Percentiles rank a stretch among this genome's conserved stretches.
Evolutionary conservation across 2,113 vertebrate species (phyloP).

Genomic region (Alouatta palliata): DNA sequence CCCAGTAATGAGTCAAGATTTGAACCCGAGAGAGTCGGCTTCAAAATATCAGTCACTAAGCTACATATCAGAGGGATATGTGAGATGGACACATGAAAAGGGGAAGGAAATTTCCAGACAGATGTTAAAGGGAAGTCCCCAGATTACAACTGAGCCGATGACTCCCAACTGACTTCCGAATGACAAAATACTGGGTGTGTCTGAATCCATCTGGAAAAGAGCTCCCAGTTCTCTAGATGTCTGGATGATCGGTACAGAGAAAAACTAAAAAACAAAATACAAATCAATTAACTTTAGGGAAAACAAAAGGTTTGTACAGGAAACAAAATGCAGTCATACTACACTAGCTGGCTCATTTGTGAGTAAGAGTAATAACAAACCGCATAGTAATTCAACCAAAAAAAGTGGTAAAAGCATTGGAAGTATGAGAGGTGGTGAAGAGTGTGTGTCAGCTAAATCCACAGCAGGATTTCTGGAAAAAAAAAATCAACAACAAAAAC

Average conservation of each 20-base stretch:
- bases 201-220: constrained; percentile 40
- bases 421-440: not conserved
- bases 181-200: constrained; percentile 32
- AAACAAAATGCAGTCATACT: not conserved
- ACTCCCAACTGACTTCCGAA: not conserved
- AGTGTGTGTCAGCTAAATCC: not conserved
- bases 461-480: not conserved
- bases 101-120: constrained; percentile 25
- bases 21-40: not conserved
- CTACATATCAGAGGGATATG: not conserved
- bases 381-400: not conserved
- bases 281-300: constrained; percentile 30
- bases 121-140: constrained; percentile 24
- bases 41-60: not conserved
- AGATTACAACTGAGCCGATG: constrained; percentile 7
- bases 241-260: not conserved
- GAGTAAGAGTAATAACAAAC: not conserved
- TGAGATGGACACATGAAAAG: not conserved
- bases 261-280: constrained; percentile 43
- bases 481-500: not conserved
- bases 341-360: not conserved
- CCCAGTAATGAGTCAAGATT: not conserved
- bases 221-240: not conserved
- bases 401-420: not conserved
- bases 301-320: not conserved